A percentile compares a stretch with the other conserved stretches of the same genome.
Evolutionary conservation across 2,888 invertebrate genomes (phyloP).

Genomic region (Tiphia femorata): DNA sequence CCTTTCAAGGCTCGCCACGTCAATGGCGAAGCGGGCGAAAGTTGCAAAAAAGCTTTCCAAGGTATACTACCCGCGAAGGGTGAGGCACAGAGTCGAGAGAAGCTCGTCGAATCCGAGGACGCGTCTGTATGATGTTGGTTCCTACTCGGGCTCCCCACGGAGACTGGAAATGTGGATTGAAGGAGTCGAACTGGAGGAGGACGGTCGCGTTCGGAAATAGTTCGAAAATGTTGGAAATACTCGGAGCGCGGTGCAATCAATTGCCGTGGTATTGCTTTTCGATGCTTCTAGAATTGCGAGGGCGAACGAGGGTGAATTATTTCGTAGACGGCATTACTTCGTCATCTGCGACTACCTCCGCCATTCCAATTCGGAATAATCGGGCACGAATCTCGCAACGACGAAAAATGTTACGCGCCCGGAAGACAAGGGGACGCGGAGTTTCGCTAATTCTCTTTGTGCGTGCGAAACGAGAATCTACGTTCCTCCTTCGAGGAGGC

Average conservation of each 20-base stretch:
- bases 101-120: too few species aligned
- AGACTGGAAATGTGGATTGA: neutral
- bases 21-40: too few species aligned
- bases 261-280: conserved; percentile 53
- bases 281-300: conserved; percentile 2
- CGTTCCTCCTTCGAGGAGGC: neutral
- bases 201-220: conserved; percentile 39
- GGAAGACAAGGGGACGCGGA: neutral
- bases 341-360: too few species aligned
- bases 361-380: too few species aligned
- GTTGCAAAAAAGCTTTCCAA: too few species aligned
- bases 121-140: too few species aligned
- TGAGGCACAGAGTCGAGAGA: too few species aligned
- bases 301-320: conserved; percentile 1
- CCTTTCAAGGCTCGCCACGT: too few species aligned
- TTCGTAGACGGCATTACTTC: too few species aligned
- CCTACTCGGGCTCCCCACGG: too few species aligned
- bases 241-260: conserved; percentile 28
- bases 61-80: too few species aligned
- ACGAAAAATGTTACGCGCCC: neutral
- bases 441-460: conserved; percentile 1
- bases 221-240: conserved; percentile 54
- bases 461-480: neutral
- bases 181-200: too few species aligned
- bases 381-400: neutral